Evolutionary conservation across 2,888 invertebrate species (phyloP).

Genomic region (Tenthredo notha): DNA sequence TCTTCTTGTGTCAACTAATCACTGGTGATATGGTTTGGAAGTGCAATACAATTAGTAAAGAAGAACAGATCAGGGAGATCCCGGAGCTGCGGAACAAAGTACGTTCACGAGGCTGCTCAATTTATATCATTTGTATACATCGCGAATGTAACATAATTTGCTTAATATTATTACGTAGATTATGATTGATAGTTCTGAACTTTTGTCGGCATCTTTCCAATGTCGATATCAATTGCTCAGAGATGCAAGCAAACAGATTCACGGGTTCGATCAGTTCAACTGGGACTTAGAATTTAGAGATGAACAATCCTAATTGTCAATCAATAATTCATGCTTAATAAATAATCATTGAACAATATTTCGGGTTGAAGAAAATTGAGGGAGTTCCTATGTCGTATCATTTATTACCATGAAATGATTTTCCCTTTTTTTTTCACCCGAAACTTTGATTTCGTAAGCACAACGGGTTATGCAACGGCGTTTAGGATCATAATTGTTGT

Average conservation of each 20-base stretch:
- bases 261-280: background rate
- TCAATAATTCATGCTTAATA: background rate
- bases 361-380: background rate
- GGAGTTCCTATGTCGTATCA: background rate
- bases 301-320: background rate
- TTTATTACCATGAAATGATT: background rate
- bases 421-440: background rate
- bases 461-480: background rate
- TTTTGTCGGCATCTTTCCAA: background rate
- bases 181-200: background rate
- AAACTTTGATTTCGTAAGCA: background rate
- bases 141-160: constrained; percentile 1
- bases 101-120: background rate
- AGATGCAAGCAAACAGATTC: background rate
- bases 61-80: background rate
- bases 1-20: constrained; percentile 21
- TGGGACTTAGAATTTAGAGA: background rate
- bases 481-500: constrained; percentile 27
- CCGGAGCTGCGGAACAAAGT: background rate
- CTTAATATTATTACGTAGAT: background rate
- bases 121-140: background rate
- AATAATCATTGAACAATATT: background rate
- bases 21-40: background rate
- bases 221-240: background rate
- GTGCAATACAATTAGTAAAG: constrained; percentile 10